Evolutionary conservation across 2,888 invertebrate genomes (phyloP).

Genomic region (Diarsia mendica): DNA sequence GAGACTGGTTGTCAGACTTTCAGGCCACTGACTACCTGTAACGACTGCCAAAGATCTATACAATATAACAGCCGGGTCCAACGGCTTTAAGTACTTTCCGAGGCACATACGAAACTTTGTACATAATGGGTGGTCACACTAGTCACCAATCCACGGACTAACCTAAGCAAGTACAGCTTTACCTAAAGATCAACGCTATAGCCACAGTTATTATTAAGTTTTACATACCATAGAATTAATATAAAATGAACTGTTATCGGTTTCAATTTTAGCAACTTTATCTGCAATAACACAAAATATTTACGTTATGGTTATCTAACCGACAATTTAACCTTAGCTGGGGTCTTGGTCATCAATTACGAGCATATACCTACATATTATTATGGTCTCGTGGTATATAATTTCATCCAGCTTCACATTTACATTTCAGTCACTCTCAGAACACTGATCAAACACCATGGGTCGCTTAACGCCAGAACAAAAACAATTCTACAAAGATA

Average conservation of each 20-base stretch:
- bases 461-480: constrained; percentile 82
- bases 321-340: constrained; percentile 42
- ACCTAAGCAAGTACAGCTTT: too few species aligned
- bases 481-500: constrained; percentile 86
- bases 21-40: too few species aligned
- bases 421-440: constrained; percentile 16
- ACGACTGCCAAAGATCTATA: too few species aligned
- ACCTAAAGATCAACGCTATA: too few species aligned
- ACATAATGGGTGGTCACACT: too few species aligned
- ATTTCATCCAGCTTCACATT: constrained; percentile 6
- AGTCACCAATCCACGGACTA: too few species aligned
- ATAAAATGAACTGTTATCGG: constrained; percentile 1
- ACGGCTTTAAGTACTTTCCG: too few species aligned
- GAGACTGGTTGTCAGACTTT: too few species aligned
- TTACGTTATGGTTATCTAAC: constrained; percentile 33
- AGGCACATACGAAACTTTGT: too few species aligned
- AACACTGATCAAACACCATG: constrained; percentile 60
- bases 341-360: constrained; percentile 30
- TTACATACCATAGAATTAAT: background rate
- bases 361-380: constrained; percentile 6
- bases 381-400: constrained; percentile 27
- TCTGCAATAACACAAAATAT: constrained; percentile 30
- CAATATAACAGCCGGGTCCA: too few species aligned
- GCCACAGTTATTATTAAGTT: too few species aligned
- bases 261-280: constrained; percentile 33